Evolutionary conservation across 2,888 invertebrate genomes (phyloP).

Genomic region (Cyrtodaria siliqua): DNA sequence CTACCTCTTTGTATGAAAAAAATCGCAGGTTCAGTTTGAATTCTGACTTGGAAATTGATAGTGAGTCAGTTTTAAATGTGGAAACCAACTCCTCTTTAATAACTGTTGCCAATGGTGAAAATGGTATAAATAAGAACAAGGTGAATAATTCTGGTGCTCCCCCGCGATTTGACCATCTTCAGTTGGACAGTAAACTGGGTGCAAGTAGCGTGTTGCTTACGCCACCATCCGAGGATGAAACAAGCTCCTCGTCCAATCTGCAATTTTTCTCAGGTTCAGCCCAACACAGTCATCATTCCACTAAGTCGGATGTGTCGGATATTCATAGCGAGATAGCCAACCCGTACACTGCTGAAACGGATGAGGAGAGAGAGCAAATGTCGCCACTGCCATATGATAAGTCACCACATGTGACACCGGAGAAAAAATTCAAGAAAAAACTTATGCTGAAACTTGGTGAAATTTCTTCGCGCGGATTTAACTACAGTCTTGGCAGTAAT

Average conservation of each 20-base stretch:
- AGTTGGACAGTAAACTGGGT: slow-evolving; percentile 33
- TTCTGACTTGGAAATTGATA: slow-evolving; percentile 15
- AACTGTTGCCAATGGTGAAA: too few species aligned
- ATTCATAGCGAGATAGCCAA: slow-evolving; percentile 56
- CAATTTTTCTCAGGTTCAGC: slow-evolving; percentile 17
- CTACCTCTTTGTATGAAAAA: slow-evolving; percentile 76
- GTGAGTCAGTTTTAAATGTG: background rate
- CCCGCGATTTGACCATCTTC: background rate
- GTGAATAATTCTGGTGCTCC: background rate
- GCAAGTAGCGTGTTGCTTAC: slow-evolving; percentile 73
- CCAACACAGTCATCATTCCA: slow-evolving; percentile 48
- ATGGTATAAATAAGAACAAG: slow-evolving; percentile 8
- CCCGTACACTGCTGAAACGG: slow-evolving; percentile 27
- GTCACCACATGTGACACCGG: slow-evolving; percentile 60
- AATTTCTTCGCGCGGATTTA: slow-evolving; percentile 36
- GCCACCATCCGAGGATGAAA: slow-evolving; percentile 72
- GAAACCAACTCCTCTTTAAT: too few species aligned
- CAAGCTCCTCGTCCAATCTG: slow-evolving; percentile 24
- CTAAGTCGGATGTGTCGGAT: slow-evolving; percentile 59
- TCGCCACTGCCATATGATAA: slow-evolving; percentile 63
- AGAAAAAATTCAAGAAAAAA: slow-evolving; percentile 70
- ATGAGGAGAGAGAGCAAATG: slow-evolving; percentile 62
- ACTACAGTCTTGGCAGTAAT: slow-evolving; percentile 25
- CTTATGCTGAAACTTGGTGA: slow-evolving; percentile 74
- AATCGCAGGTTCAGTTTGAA: slow-evolving; percentile 50